Evolutionary conservation across 2,797 vertebrate species (phyloP).

Genomic region (Psittacula echo): DNA sequence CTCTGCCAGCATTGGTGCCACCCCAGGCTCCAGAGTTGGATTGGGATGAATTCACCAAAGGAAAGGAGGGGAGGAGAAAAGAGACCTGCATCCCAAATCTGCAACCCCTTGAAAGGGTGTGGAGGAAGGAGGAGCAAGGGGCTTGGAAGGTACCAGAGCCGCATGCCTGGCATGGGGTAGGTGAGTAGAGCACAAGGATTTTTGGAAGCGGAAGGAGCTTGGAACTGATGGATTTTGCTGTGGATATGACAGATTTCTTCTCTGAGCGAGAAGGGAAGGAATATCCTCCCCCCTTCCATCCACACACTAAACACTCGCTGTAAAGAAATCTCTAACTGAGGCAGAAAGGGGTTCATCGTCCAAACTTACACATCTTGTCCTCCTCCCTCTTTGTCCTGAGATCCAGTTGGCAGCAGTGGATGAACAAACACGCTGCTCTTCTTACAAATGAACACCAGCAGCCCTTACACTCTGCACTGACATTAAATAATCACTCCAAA

Average conservation of each 20-base stretch:
- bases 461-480: neutral
- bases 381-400: neutral
- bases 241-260: neutral
- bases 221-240: neutral
- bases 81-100: neutral
- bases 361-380: neutral
- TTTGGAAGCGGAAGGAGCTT: neutral
- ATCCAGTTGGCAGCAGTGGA: neutral
- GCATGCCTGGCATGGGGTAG: rapidly evolving
- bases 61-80: neutral
- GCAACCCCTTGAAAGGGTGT: neutral
- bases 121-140: neutral
- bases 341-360: neutral
- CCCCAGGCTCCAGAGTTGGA: neutral
- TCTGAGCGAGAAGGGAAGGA: neutral
- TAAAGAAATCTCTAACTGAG: neutral
- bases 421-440: neutral
- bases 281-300: neutral
- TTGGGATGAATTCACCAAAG: neutral
- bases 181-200: neutral
- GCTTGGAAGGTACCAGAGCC: neutral
- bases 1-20: neutral
- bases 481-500: neutral
- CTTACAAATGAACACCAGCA: neutral
- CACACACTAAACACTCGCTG: rapidly evolving